phyloP scores from a whole-genome alignment of 2,888 invertebrate genomes.

The Acleris holmiana region DNA sequence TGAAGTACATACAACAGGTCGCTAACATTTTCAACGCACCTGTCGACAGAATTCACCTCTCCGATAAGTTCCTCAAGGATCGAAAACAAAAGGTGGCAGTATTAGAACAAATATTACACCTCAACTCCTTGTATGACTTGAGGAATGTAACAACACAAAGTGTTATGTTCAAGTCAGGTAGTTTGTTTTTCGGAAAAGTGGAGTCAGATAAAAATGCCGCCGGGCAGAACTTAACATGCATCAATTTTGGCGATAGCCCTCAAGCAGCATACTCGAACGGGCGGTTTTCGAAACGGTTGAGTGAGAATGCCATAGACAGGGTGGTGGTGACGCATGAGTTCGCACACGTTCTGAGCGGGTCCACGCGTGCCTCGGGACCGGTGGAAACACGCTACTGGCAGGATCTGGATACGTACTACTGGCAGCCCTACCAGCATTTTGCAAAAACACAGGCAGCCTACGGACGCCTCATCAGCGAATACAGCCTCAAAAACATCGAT shows the following conservation, averaged over 20 bases:
- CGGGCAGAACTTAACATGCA: neutral
- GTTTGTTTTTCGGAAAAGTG: neutral
- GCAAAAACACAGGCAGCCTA: neutral
- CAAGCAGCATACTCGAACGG: neutral
- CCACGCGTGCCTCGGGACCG: neutral
- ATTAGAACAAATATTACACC: too few species aligned
- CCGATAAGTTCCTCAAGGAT: too few species aligned
- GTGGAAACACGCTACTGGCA: neutral
- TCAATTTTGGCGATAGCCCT: neutral
- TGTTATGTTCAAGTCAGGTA: neutral
- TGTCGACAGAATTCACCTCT: too few species aligned
- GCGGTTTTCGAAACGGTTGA: neutral
- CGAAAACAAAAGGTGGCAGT: too few species aligned
- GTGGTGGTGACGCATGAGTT: constrained; percentile 1
- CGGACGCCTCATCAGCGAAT: neutral
- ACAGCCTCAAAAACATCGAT: neutral
- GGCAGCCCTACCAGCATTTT: neutral
- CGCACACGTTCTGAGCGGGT: neutral
- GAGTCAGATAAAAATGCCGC: neutral
- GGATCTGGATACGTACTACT: neutral
- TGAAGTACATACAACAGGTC: too few species aligned
- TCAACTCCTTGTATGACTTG: too few species aligned
- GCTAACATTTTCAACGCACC: too few species aligned
- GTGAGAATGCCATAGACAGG: neutral
- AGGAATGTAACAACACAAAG: neutral